Conservation (phyloP, 2,797 vertebrate genomes). For the Ara ararauna region DNA sequence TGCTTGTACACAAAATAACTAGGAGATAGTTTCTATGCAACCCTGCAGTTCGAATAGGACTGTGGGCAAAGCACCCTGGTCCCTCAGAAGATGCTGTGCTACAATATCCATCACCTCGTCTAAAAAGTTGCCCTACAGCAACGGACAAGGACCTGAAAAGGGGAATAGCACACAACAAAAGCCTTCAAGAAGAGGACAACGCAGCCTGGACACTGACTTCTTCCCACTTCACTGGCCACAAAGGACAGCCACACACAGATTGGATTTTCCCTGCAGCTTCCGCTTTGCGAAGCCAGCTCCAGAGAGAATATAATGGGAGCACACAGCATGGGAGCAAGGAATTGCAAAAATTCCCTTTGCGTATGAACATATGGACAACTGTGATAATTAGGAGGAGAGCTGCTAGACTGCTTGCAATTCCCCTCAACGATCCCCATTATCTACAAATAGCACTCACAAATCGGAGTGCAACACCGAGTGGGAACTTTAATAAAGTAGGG, state of each 20-base stretch:
- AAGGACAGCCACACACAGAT: constrained; percentile 29
- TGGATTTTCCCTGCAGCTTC: constrained; percentile 34
- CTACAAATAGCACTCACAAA: constrained; percentile 66
- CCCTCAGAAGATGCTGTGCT: neutral
- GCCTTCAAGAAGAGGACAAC: neutral
- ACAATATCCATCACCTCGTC: neutral
- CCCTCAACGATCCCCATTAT: constrained; percentile 73
- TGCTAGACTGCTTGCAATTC: constrained; percentile 70
- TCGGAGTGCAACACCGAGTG: constrained; percentile 28
- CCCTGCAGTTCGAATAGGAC: neutral
- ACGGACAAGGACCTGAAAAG: neutral
- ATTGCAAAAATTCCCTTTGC: constrained; percentile 61
- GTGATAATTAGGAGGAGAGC: constrained; percentile 76
- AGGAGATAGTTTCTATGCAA: neutral
- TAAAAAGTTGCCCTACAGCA: neutral
- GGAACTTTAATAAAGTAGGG: constrained; percentile 39
- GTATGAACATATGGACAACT: constrained; percentile 76
- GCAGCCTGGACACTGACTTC: constrained; percentile 12
- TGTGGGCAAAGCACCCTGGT: neutral
- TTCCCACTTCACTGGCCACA: constrained; percentile 2
- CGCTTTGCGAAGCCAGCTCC: constrained; percentile 23
- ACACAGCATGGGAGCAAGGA: constrained; percentile 65
- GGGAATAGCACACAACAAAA: neutral
- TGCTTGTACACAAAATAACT: neutral
- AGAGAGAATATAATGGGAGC: constrained; percentile 29